These are phyloP conservation scores for Cottus gobio DNA, from an alignment of 2,113 vertebrate species.

Conservation along the genomic window DNA sequence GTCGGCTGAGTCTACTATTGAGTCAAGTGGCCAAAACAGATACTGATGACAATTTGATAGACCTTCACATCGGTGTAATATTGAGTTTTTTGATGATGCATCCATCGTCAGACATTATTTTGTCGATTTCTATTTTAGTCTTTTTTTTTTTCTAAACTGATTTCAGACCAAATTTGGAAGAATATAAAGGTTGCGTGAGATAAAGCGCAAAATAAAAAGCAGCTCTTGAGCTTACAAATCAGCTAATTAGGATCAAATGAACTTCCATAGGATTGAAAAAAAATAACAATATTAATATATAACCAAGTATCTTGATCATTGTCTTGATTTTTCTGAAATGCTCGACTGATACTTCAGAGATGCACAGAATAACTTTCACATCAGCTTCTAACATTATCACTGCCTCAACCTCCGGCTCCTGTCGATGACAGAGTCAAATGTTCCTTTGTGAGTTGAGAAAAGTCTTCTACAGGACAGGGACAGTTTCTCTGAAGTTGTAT, in stretches of 20 bases:
- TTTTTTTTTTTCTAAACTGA: too few relatives aligned
- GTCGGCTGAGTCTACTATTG: neutral
- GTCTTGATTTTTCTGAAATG: neutral
- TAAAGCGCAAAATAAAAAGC: neutral
- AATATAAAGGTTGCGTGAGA: neutral
- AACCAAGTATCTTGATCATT: neutral
- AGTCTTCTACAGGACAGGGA: neutral
- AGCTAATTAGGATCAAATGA: neutral
- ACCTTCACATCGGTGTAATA: neutral
- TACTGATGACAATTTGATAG: neutral
- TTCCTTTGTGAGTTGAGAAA: neutral
- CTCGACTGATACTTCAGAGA: neutral
- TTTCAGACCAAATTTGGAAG: neutral
- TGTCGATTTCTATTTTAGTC: neutral
- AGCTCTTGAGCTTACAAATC: neutral
- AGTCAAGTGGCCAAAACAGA: conserved; percentile 6
- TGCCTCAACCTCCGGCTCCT: neutral
- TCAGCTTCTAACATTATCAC: neutral
- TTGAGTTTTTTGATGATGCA: neutral
- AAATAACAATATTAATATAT: neutral
- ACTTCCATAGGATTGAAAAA: neutral
- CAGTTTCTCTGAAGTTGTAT: neutral
- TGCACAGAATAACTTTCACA: neutral
- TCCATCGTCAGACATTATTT: neutral
- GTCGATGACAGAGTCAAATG: neutral